phyloP scores from a whole-genome alignment of 2,113 vertebrate species.

The Uria lomvia region DNA sequence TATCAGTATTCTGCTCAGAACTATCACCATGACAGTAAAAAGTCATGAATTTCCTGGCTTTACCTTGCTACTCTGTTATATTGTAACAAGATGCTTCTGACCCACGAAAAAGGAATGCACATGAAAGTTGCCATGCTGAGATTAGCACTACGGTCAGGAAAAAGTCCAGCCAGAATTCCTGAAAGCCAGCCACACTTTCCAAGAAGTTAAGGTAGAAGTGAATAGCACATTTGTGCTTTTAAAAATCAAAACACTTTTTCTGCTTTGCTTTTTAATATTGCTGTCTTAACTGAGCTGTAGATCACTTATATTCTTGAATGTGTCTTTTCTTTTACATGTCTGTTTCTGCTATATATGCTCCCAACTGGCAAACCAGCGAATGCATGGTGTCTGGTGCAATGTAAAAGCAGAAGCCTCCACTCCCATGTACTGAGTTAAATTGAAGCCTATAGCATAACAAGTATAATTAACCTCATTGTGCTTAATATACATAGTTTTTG shows the following conservation, averaged over 20 bases:
- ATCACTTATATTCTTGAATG: not conserved
- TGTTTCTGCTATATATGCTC: not conserved
- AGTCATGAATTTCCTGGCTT: not conserved
- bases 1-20: not conserved
- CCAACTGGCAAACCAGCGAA: not conserved
- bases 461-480: not conserved
- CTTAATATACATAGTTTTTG: not conserved
- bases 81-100: not conserved
- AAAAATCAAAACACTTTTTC: not conserved
- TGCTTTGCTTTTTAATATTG: not conserved
- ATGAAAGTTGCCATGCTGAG: not conserved
- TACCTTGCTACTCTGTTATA: not conserved
- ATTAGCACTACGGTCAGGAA: not conserved
- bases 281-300: not conserved
- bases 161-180: not conserved
- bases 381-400: not conserved
- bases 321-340: not conserved
- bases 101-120: not conserved
- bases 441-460: not conserved
- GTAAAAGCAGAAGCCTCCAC: not conserved
- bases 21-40: not conserved
- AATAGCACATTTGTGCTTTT: not conserved
- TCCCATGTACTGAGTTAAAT: not conserved
- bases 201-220: constrained; percentile 10
- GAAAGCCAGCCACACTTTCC: not conserved